phyloP scores from a whole-genome alignment of 2,797 vertebrate species.

The Rhinella marina region DNA sequence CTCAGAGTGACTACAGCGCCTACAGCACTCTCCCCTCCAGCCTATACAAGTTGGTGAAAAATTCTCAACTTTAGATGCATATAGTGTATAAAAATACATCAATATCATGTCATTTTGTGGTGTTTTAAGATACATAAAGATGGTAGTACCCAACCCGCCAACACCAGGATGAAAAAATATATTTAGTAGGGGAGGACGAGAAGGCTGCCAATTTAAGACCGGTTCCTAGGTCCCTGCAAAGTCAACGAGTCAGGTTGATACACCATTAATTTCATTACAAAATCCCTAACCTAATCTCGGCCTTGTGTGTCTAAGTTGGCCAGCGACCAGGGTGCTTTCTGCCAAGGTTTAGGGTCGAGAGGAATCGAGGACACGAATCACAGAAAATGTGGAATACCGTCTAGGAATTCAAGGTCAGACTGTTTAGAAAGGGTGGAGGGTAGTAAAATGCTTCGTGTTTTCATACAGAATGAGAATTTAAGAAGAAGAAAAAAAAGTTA shows the following conservation, averaged over 20 bases:
- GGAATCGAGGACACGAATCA: constrained; percentile 67
- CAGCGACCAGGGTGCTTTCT: constrained; percentile 53
- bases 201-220: constrained; percentile 36
- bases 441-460: constrained; percentile 37
- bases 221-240: not conserved
- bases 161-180: not conserved
- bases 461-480: constrained; percentile 30
- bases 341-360: constrained; percentile 65
- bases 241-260: constrained; percentile 1
- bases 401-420: constrained; percentile 67
- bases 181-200: constrained; percentile 32
- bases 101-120: not conserved
- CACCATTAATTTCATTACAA: constrained; percentile 47
- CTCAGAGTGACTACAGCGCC: not conserved
- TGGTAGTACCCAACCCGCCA: too few relatives aligned
- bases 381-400: constrained; percentile 66
- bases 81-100: too few relatives aligned
- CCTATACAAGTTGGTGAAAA: not conserved
- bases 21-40: not conserved
- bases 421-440: constrained; percentile 14
- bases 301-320: constrained; percentile 63
- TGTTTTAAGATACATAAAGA: not conserved
- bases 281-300: constrained; percentile 65
- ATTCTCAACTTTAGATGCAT: not conserved
- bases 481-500: not conserved